Evolutionary conservation across 1,140 invertebrate species (phyloP).

Genomic region (Luehdorfia chinensis): DNA sequence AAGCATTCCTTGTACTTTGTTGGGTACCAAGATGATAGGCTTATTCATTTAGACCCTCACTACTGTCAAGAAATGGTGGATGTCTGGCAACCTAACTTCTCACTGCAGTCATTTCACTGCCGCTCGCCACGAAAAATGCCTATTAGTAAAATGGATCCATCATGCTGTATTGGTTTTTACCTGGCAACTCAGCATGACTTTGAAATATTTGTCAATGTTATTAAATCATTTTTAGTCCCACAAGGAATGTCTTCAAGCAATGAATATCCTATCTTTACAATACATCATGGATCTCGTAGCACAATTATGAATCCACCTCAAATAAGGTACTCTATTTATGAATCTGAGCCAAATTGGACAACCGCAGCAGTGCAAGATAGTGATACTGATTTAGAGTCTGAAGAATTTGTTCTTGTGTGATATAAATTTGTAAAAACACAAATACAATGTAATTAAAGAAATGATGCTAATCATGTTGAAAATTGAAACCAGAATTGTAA

Average conservation of each 20-base stretch:
- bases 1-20: conserved; percentile 95
- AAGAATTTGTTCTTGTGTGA: conserved; percentile 84
- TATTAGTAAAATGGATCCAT: conserved; percentile 94
- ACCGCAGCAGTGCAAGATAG: conserved; percentile 76
- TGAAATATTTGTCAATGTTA: conserved; percentile 84
- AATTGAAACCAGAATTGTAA: conserved; percentile 9
- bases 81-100: conserved; percentile 84
- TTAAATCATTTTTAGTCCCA: conserved; percentile 78
- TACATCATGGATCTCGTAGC: conserved; percentile 83
- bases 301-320: conserved; percentile 78
- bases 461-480: conserved; percentile 10
- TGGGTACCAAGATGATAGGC: conserved; percentile 93
- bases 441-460: conserved; percentile 19
- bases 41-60: conserved; percentile 95
- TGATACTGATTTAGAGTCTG: conserved; percentile 83
- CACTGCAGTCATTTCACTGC: conserved; percentile 90
- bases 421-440: conserved; percentile 23
- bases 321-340: conserved; percentile 74
- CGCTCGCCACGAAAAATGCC: conserved; percentile 91
- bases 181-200: conserved; percentile 87
- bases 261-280: conserved; percentile 90
- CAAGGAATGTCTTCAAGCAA: conserved; percentile 80
- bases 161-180: conserved; percentile 95
- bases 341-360: conserved; percentile 72
- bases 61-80: conserved; percentile 94